phyloP scores from a whole-genome alignment of 2,888 invertebrate genomes.

The Arctia plantaginis region DNA sequence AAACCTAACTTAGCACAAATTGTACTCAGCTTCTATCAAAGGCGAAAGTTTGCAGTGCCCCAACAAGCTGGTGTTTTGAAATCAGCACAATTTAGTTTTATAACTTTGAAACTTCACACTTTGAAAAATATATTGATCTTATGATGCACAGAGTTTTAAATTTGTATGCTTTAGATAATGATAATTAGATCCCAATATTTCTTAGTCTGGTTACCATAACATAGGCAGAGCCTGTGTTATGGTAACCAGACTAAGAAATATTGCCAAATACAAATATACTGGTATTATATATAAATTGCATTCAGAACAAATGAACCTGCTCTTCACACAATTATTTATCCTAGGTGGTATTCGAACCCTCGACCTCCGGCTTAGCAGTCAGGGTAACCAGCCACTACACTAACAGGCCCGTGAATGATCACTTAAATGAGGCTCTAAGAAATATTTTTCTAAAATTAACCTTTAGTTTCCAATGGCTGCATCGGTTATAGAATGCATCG shows the following conservation, averaged over 20 bases:
- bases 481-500: not conserved
- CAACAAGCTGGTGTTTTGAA: slow-evolving; percentile 13
- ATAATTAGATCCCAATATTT: too few relatives aligned
- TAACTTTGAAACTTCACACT: slow-evolving; percentile 4
- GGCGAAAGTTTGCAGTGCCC: slow-evolving; percentile 2
- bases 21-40: slow-evolving; percentile 11
- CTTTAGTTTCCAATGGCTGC: not conserved
- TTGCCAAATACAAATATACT: too few relatives aligned
- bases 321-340: not conserved
- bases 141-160: not conserved
- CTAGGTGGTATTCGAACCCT: too few relatives aligned
- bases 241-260: too few relatives aligned
- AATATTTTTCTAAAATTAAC: not conserved
- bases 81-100: slow-evolving; percentile 10
- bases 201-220: too few relatives aligned
- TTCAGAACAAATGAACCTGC: too few relatives aligned
- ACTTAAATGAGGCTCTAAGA: not conserved
- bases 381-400: too few relatives aligned
- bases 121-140: slow-evolving; percentile 5
- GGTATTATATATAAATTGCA: not conserved
- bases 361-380: too few relatives aligned
- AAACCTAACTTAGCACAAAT: slow-evolving; percentile 11
- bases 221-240: too few relatives aligned
- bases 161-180: not conserved
- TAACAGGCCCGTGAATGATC: too few relatives aligned